These are phyloP conservation scores for Ypsolopha scabrella DNA, from an alignment of 2,888 invertebrate genomes.

Conservation along the genomic window DNA sequence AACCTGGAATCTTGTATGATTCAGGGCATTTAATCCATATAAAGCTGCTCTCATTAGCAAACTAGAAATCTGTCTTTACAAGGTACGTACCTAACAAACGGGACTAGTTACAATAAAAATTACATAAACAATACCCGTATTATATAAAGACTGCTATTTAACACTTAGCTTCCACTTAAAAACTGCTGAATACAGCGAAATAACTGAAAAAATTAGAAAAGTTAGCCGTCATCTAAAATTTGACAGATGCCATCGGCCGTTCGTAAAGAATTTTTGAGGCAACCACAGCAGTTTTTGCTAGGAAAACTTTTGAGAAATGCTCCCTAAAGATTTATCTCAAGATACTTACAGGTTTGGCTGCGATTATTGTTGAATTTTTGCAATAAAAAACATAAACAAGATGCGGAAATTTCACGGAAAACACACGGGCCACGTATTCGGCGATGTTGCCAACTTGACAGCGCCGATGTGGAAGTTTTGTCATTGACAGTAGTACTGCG, in stretches of 20 bases:
- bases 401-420: constrained; percentile 41
- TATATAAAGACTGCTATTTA: background rate
- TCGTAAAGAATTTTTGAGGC: constrained; percentile 20
- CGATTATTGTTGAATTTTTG: constrained; percentile 37
- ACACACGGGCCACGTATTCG: constrained; percentile 63
- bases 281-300: constrained; percentile 11
- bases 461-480: constrained; percentile 68
- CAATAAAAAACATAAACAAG: constrained; percentile 64
- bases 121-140: background rate
- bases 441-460: constrained; percentile 51
- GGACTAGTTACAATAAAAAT: background rate
- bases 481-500: constrained; percentile 21
- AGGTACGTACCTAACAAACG: too few species aligned
- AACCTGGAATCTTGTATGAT: too few species aligned
- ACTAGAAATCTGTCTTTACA: too few species aligned
- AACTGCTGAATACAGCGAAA: constrained; percentile 5
- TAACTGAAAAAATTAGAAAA: constrained; percentile 14
- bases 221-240: constrained; percentile 19
- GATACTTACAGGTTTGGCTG: constrained; percentile 47
- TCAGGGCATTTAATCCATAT: too few species aligned
- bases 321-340: constrained; percentile 12
- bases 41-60: too few species aligned
- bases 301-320: constrained; percentile 11
- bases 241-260: constrained; percentile 46
- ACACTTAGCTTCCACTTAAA: background rate